Base-by-base conservation (phyloP, 1,140 invertebrate genomes). In the Cyphomyrmex costatus region DNA sequence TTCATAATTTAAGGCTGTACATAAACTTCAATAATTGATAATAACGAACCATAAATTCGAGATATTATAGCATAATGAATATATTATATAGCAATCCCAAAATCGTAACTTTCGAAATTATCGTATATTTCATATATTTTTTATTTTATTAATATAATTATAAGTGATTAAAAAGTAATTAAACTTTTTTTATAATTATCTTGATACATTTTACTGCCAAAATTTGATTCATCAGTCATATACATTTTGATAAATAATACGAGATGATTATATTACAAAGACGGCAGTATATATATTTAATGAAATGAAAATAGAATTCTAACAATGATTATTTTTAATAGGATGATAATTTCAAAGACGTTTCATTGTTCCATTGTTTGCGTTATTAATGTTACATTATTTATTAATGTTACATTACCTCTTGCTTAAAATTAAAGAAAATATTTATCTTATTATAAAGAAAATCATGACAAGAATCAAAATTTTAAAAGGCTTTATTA, bases 261-360 rank as follows among this genome's bases (percentile, higher is more conserved):
- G 27, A 83, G 79, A 83, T 83, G 33, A 66, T 66, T 42, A 42
- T 66, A 36, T 66, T 71, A 74, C 21, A 83, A 73, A 24, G n/a
- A 5, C 61, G 68, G 68, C 68, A 83, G 68, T 74, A 83, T 24
- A 8, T 74, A 83, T 24, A 8, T 27, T 83, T 83, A 83, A 70
- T 74, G 10, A 49, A 60, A 73, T 83, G n/a, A 73, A 73, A 73
- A 46, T 73, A 10, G 7, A 49, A 21, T 74, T 60, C 27, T 27
- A 53, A 33, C 24, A 71, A n/a, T 27, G 6, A 42, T 82, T 5
- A 19, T 71, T 49, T 60, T 74, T 46, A 56, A 27, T 14, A 6
- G 14, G 56, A 14, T 21, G 14, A 49, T 24, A 53, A 56, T 83
- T 82, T 58, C 2, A 82, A 24, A 33, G n/a, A 30, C 14, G 53